Percentiles rank a stretch among this genome's conserved stretches.
Conservation (phyloP, 2,113 vertebrate genomes). For the Podarcis raffonei region DNA sequence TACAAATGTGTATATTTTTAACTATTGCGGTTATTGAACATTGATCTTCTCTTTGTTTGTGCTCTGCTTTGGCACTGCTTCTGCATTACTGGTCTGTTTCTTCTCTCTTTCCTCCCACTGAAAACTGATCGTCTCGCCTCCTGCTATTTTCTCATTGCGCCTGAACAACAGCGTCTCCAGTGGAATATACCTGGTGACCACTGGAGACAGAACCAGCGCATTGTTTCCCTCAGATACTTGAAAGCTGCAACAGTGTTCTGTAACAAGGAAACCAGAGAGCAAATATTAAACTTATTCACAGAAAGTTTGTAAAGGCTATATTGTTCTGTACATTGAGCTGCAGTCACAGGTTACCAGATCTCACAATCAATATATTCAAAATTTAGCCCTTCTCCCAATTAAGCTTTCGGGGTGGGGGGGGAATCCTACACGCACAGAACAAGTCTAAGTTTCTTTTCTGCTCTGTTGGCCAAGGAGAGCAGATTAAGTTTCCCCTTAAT, state of each 20-base stretch:
- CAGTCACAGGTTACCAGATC: constrained; percentile 58
- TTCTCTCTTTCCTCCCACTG: constrained; percentile 12
- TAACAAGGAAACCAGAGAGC: constrained; percentile 65
- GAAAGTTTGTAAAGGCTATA: constrained; percentile 61
- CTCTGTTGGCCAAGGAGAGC: constrained; percentile 58
- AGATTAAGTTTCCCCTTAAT: constrained; percentile 59
- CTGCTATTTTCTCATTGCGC: constrained; percentile 42
- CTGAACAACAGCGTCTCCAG: constrained; percentile 28
- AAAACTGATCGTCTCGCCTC: constrained; percentile 58
- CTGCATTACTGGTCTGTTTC: constrained; percentile 1
- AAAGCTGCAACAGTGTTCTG: constrained; percentile 52
- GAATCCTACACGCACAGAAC: neutral
- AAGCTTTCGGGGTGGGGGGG: constrained; percentile 53
- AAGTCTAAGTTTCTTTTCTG: constrained; percentile 63
- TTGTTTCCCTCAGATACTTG: constrained; percentile 38
- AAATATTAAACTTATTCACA: constrained; percentile 57
- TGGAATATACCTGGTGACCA: constrained; percentile 31
- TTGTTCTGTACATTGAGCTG: constrained; percentile 52
- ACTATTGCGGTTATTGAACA: neutral
- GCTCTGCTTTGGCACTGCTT: constrained; percentile 16
- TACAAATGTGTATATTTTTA: neutral
- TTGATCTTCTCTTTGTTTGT: neutral
- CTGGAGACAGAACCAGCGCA: constrained; percentile 42
- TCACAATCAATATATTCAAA: constrained; percentile 59
- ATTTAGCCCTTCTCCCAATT: constrained; percentile 59